Percentiles rank a stretch among this genome's conserved stretches.
These are phyloP conservation scores for Gymnogyps californianus DNA, from an alignment of 2,113 vertebrate genomes.

Conservation along the genomic window DNA sequence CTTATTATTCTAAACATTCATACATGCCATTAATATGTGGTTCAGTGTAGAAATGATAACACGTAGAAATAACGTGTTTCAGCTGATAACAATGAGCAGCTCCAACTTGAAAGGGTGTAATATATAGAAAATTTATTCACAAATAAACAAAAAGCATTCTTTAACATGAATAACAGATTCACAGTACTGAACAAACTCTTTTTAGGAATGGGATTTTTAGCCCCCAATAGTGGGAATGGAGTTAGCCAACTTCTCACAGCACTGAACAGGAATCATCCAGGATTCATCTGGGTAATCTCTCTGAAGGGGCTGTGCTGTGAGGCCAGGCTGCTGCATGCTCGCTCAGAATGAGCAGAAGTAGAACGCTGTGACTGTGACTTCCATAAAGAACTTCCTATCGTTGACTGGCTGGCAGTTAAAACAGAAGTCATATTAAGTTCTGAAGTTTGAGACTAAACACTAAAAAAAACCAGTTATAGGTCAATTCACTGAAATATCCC, in stretches of 20 bases:
- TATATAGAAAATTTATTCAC: not conserved
- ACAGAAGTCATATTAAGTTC: not conserved
- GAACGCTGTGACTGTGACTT: not conserved
- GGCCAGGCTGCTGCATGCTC: not conserved
- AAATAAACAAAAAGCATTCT: not conserved
- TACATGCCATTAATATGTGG: not conserved
- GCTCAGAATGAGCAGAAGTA: not conserved
- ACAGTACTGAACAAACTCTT: not conserved
- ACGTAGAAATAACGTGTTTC: not conserved
- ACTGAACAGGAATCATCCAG: not conserved
- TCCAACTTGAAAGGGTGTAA: not conserved
- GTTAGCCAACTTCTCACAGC: not conserved
- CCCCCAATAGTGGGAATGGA: not conserved
- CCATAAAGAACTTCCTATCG: not conserved
- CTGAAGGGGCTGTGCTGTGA: not conserved
- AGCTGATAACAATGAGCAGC: not conserved
- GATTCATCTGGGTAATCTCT: too few species aligned
- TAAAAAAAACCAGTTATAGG: not conserved
- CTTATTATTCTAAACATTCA: not conserved
- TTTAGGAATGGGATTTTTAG: not conserved
- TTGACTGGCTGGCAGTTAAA: not conserved
- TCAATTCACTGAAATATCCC: not conserved
- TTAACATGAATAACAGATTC: not conserved
- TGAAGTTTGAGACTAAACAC: not conserved
- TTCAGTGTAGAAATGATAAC: not conserved